These are phyloP conservation scores for Thunnus thynnus DNA, from an alignment of 2,113 vertebrate species.

Conservation along the genomic window DNA sequence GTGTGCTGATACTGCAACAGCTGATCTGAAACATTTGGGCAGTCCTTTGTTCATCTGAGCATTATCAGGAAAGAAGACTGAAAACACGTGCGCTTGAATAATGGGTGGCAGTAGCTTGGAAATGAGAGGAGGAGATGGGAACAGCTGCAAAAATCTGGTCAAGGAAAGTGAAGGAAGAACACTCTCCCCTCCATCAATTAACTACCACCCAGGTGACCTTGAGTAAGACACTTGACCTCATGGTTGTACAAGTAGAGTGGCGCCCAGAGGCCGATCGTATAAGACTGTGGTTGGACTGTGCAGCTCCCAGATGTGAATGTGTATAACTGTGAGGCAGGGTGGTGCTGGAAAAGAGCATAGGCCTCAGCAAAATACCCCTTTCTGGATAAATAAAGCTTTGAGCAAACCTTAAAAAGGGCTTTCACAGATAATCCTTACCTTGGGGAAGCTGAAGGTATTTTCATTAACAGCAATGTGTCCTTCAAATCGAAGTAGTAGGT, in stretches of 20 bases:
- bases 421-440: conserved; percentile 5
- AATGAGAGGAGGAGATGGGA: neutral
- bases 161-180: conserved; percentile 4
- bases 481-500: neutral
- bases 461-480: neutral
- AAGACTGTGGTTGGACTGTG: conserved; percentile 43
- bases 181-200: neutral
- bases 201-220: conserved; percentile 44
- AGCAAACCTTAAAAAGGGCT: conserved; percentile 5
- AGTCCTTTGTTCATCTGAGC: conserved; percentile 8
- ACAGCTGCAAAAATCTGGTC: conserved; percentile 22
- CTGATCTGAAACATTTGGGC: conserved; percentile 14
- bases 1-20: neutral
- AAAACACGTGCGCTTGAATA: conserved; percentile 26
- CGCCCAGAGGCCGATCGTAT: conserved; percentile 10
- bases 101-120: conserved; percentile 1
- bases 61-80: conserved; percentile 5
- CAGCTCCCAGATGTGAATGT: conserved; percentile 43
- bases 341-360: conserved; percentile 29
- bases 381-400: conserved; percentile 39
- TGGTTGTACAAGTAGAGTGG: conserved; percentile 23
- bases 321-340: conserved; percentile 34
- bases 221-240: conserved; percentile 42
- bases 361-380: conserved; percentile 10
- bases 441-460: neutral